Evolutionary conservation across 2,113 vertebrate species (phyloP).

Genomic region (Egretta garzetta): DNA sequence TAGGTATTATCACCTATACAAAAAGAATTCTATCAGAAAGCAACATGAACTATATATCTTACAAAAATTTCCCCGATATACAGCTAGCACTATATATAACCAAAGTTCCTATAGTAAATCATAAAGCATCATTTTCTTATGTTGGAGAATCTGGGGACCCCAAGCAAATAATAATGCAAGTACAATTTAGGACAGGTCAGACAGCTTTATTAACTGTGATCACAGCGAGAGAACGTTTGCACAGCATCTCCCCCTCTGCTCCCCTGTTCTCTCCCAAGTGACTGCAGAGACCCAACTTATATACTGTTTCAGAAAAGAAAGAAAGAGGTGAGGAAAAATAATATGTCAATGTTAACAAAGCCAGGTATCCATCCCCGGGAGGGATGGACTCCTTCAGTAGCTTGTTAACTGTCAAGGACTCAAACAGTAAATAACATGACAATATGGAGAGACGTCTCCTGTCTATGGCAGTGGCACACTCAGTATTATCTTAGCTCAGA

Average conservation of each 20-base stretch:
- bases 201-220: neutral
- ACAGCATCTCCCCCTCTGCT: neutral
- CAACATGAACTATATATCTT: neutral
- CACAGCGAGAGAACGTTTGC: neutral
- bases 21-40: neutral
- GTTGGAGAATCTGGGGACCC: neutral
- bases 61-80: neutral
- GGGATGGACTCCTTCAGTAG: neutral
- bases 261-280: neutral
- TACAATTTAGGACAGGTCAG: neutral
- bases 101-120: neutral
- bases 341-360: neutral
- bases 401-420: neutral
- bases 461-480: neutral
- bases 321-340: neutral
- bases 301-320: neutral
- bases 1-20: neutral
- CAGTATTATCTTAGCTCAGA: neutral
- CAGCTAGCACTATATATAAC: neutral
- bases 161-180: neutral
- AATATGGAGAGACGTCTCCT: neutral
- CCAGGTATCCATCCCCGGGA: neutral
- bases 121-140: neutral
- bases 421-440: neutral
- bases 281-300: neutral